Percentiles rank a stretch among this genome's conserved stretches.
phyloP scores from a whole-genome alignment of 2,113 vertebrate genomes.

The Toxostoma redivivum region DNA sequence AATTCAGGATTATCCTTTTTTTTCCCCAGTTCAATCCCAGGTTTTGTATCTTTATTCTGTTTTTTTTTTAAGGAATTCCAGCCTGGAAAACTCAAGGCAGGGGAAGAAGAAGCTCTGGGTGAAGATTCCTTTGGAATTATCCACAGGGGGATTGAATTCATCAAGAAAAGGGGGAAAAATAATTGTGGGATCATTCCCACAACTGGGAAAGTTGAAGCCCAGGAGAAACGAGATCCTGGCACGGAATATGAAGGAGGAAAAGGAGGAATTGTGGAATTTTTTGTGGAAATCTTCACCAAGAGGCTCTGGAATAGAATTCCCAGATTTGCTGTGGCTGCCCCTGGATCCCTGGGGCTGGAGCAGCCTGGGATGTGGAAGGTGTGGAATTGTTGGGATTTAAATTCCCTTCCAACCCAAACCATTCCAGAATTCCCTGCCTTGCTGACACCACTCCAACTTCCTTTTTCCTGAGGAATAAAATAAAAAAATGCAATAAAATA shows the following conservation, averaged over 20 bases:
- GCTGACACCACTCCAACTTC: no score
- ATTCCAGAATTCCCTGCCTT: neutral
- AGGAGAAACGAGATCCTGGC: neutral
- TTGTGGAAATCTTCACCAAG: neutral
- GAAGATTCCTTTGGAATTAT: neutral
- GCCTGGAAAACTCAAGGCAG: neutral
- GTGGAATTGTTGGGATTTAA: neutral
- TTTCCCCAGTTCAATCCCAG: neutral
- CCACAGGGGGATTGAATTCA: neutral
- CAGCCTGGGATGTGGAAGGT: no score
- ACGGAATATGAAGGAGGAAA: accelerated
- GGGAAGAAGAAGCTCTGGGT: neutral
- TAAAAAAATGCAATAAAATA: no score
- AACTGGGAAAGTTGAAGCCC: neutral
- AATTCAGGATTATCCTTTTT: neutral
- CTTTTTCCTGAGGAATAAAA: neutral
- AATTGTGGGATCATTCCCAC: neutral
- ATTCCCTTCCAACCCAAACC: neutral
- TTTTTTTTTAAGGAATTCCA: neutral
- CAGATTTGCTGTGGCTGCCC: neutral
- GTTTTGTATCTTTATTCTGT: neutral
- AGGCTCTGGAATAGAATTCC: neutral
- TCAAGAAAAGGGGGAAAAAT: neutral
- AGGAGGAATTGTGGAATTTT: neutral
- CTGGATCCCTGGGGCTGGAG: neutral